Conservation (phyloP, 2,888 invertebrate species). For the Cordilura impudica region DNA sequence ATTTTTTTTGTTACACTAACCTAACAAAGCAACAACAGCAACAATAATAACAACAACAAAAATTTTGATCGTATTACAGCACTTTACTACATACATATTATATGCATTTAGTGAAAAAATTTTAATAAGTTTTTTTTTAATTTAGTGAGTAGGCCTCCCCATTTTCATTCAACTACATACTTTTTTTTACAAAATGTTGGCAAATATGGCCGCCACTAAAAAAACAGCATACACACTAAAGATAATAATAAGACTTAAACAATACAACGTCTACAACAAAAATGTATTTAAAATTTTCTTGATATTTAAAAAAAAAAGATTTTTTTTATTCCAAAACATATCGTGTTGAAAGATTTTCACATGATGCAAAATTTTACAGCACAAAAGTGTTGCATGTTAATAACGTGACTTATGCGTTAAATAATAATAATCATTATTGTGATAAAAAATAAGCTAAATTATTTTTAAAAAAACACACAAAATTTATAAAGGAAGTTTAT, state of each 20-base stretch:
- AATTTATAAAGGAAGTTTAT: constrained; percentile 39
- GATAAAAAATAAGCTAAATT: not conserved
- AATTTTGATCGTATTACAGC: not conserved
- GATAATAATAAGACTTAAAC: constrained; percentile 1
- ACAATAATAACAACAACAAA: too few relatives aligned
- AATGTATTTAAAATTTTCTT: constrained; percentile 28
- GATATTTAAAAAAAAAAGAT: constrained; percentile 10
- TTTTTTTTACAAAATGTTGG: not conserved
- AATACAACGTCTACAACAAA: not conserved
- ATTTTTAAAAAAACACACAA: constrained; percentile 7
- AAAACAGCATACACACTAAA: constrained; percentile 24
- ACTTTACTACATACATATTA: too few relatives aligned
- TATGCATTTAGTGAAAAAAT: not conserved
- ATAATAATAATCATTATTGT: constrained; percentile 46
- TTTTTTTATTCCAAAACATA: constrained; percentile 26
- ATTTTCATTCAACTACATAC: not conserved
- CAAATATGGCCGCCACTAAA: constrained; percentile 33
- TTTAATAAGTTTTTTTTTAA: not conserved
- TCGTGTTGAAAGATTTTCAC: constrained; percentile 66
- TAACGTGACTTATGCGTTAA: constrained; percentile 56
- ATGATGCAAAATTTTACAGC: constrained; percentile 27
- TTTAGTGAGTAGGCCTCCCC: not conserved
- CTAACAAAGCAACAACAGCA: too few relatives aligned
- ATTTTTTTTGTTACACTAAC: constrained; percentile 32
- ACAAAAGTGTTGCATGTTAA: constrained; percentile 41